phyloP scores from a whole-genome alignment of 2,888 invertebrate genomes.

The Iselma pallidipennis region DNA sequence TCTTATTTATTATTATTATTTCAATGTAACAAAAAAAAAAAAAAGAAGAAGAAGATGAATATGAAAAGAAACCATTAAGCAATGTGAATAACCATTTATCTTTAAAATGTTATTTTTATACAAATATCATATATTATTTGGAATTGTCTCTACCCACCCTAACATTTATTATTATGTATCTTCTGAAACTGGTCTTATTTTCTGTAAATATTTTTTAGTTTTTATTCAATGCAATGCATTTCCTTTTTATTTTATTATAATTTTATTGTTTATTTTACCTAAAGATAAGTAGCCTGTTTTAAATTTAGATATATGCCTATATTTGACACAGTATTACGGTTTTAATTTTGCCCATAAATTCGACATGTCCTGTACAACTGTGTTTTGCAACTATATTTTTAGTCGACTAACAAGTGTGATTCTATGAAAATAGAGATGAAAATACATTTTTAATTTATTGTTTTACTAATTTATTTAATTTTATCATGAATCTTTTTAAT shows the following conservation, averaged over 20 bases:
- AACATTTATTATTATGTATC: constrained; percentile 5
- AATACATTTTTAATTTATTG: no score
- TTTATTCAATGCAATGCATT: constrained; percentile 8
- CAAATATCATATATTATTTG: constrained; percentile 18
- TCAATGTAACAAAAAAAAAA: background rate
- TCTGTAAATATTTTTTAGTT: background rate
- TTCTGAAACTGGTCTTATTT: constrained; percentile 14
- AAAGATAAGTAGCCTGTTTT: constrained; percentile 39
- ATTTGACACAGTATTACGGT: constrained; percentile 16
- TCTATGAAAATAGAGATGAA: no score
- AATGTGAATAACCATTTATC: constrained; percentile 26
- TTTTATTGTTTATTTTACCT: constrained; percentile 20
- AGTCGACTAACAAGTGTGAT: no score
- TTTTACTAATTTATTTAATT: no score
- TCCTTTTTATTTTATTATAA: constrained; percentile 9
- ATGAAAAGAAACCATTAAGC: constrained; percentile 10
- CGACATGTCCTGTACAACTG: no score
- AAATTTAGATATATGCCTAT: constrained; percentile 32
- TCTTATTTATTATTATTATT: constrained; percentile 33
- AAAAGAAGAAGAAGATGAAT: constrained; percentile 9
- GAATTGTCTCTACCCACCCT: no score
- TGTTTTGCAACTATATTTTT: no score
- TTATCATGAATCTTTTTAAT: background rate
- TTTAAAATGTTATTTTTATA: constrained; percentile 27
- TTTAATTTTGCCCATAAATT: no score